Conservation (phyloP, 1,140 invertebrate genomes). For the Pomacea maculata region DNA sequence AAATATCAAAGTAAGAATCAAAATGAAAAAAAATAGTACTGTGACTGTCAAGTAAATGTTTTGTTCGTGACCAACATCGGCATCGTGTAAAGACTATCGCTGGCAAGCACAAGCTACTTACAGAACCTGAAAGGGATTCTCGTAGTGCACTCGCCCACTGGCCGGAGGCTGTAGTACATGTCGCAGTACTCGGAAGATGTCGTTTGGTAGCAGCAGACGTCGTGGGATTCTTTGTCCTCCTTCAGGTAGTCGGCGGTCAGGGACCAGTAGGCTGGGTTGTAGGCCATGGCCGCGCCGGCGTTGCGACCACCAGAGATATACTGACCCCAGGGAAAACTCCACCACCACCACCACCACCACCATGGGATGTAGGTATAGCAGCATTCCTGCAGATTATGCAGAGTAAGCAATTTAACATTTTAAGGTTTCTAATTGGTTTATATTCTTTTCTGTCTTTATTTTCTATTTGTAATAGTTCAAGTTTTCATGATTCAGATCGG, state of each 20-base stretch:
- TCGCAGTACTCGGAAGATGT: slow-evolving; percentile 12
- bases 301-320: not conserved
- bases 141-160: slow-evolving; percentile 16
- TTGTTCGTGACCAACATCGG: too few relatives aligned
- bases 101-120: not conserved
- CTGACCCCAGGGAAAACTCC: not conserved
- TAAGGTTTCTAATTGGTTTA: too few relatives aligned
- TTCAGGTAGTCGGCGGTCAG: not conserved
- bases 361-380: not conserved
- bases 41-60: too few relatives aligned
- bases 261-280: not conserved
- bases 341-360: not conserved
- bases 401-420: too few relatives aligned
- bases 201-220: not conserved
- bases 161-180: slow-evolving; percentile 20
- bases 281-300: not conserved
- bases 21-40: too few relatives aligned
- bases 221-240: not conserved
- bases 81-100: too few relatives aligned
- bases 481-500: too few relatives aligned
- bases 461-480: too few relatives aligned
- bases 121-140: slow-evolving; percentile 8
- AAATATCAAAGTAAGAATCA: too few relatives aligned
- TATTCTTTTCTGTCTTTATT: too few relatives aligned
- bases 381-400: not conserved